These are phyloP conservation scores for Catalaphyllia jardinei DNA, from an alignment of 64 coral and sea anemone genomes.

Conservation along the genomic window DNA sequence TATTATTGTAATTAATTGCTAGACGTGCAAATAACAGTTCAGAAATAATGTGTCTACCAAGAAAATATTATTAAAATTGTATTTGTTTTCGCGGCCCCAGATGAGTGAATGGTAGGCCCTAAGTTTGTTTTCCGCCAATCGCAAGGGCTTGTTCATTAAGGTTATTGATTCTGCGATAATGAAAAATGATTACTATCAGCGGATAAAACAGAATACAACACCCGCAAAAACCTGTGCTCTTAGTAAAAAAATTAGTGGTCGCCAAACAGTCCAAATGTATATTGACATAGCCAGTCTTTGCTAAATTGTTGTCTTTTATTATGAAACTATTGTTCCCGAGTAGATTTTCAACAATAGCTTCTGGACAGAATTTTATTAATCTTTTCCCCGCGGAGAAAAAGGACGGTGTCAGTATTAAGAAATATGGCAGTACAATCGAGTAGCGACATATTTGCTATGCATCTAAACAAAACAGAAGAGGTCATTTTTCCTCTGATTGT, in stretches of 20 bases:
- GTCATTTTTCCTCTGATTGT: constrained; percentile 6
- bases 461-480: neutral
- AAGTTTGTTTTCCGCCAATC: constrained; percentile 16
- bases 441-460: neutral
- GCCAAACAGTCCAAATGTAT: neutral
- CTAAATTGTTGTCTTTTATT: neutral
- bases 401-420: neutral
- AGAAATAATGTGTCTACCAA: neutral
- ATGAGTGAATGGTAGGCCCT: neutral
- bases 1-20: neutral
- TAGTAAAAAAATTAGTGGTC: neutral
- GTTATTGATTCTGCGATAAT: neutral
- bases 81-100: neutral
- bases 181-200: neutral
- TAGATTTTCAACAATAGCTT: constrained; percentile 22
- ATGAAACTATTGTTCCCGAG: neutral
- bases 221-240: neutral
- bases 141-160: neutral
- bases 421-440: neutral
- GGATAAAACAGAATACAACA: neutral
- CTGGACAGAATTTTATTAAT: constrained; percentile 3
- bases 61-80: neutral
- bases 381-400: neutral
- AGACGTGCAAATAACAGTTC: neutral
- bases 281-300: neutral